Conservation (phyloP, 2,888 invertebrate genomes). For the Epinotia ramella region DNA sequence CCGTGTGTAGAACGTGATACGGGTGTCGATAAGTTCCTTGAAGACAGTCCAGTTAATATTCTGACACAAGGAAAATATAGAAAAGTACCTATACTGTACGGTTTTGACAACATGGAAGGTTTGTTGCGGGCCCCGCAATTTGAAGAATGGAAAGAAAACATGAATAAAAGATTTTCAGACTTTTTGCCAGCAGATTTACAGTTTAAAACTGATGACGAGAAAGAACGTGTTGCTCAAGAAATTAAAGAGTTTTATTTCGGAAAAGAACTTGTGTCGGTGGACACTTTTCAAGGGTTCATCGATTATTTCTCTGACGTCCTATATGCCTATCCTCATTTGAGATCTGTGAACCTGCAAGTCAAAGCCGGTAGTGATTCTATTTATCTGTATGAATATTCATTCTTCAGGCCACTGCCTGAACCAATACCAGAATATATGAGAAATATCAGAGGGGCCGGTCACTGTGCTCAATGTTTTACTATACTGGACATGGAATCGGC, state of each 20-base stretch:
- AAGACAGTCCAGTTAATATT: constrained; percentile 59
- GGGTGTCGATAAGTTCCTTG: constrained; percentile 54
- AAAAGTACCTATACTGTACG: constrained; percentile 61
- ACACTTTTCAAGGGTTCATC: constrained; percentile 56
- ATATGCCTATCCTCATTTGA: constrained; percentile 57
- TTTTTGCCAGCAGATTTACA: constrained; percentile 64
- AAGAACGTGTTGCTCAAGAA: constrained; percentile 53
- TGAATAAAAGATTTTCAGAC: constrained; percentile 67
- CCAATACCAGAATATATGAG: constrained; percentile 51
- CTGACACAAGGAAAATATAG: constrained; percentile 52
- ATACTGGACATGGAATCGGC: constrained; percentile 42
- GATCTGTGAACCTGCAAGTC: constrained; percentile 54
- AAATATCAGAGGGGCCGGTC: constrained; percentile 56
- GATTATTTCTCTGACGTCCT: constrained; percentile 67
- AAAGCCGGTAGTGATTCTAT: constrained; percentile 56
- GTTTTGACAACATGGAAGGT: constrained; percentile 62
- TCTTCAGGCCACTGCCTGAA: constrained; percentile 43
- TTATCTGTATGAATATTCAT: constrained; percentile 65
- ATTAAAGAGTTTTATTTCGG: constrained; percentile 64
- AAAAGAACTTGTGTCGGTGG: constrained; percentile 52
- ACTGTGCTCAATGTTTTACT: constrained; percentile 55
- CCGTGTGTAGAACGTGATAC: constrained; percentile 35
- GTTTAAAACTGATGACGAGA: constrained; percentile 57
- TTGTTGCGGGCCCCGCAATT: constrained; percentile 53
- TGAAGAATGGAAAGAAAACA: constrained; percentile 55